Evolutionary conservation across 2,113 vertebrate species (phyloP), one percentile per base, ranked within the genome.

Genomic region (Donacobius atricapilla): DNA sequence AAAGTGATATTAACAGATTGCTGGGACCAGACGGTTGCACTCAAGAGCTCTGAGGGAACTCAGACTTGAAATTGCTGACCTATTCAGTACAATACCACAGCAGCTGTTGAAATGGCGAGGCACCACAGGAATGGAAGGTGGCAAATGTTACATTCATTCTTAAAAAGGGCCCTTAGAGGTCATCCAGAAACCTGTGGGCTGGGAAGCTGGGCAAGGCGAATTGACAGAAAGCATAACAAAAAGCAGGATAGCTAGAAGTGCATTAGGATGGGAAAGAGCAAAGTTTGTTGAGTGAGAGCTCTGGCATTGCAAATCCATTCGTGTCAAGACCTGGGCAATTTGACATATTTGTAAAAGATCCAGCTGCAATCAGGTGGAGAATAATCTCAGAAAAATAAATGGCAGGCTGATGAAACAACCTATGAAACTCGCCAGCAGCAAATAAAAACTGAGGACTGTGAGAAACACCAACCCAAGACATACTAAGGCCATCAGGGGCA

Each of bases 91-190:
- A 97, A 94, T 94, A 33, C 73, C 90, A 70, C 83, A 83, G 83
- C 92, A 92, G 88, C 79, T 93, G 92, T 15, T 86, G 95, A 89
- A 95, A 92, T 81, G 90, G 68, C 1, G 2, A 93, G 71, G 90
- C 95, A 90, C 88, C 71, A 13, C 71, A 77, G 96, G 88, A 90
- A 61, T 42, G 91, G 86, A 95, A 96, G 92, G 90, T 96, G 89
- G 83, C 83, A 90, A 92, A 90, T 93, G 76, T 66, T 88, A 77
- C 80, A 89, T 69, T 95, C 58, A 77, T 94, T 86, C 92, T 90
- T 89, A 44, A 81, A 95, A 90, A 77, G 35, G 90, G 68, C 71
- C 75, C 92, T 89, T 81, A 94, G 94, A 92, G 75, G 95, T 75
- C 79, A 70, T 90, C 71, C 63, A 86, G 83, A 86, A 84, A 93